Conservation (phyloP, 1,140 invertebrate genomes). For the Lasioglossum albipes region DNA sequence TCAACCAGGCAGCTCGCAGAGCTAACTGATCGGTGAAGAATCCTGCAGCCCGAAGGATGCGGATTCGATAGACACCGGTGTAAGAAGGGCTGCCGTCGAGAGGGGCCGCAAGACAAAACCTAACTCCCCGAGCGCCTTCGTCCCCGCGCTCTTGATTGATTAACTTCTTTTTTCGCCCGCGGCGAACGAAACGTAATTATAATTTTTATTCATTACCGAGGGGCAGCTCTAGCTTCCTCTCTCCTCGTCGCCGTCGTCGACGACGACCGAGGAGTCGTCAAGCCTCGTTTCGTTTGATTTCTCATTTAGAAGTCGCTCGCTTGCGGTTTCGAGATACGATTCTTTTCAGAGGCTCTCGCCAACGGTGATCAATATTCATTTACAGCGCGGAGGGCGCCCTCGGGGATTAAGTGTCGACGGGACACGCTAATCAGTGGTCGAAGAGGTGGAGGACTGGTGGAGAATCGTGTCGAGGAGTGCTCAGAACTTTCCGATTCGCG, state of each 20-base stretch:
- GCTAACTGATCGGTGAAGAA: constrained; percentile 28
- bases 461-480: no score
- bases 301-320: constrained; percentile 75
- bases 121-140: constrained; percentile 18
- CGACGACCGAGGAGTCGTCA: constrained; percentile 18
- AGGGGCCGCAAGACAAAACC: constrained; percentile 56
- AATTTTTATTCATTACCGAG: constrained; percentile 80
- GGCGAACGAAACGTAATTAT: constrained; percentile 77
- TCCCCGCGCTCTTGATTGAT: constrained; percentile 76
- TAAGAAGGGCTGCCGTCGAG: constrained; percentile 43
- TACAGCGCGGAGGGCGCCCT: constrained; percentile 56
- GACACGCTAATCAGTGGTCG: constrained; percentile 53
- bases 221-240: no score
- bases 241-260: neutral
- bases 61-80: constrained; percentile 14
- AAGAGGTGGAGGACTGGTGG: no score
- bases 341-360: constrained; percentile 64
- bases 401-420: constrained; percentile 59
- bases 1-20: neutral
- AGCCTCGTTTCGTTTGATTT: constrained; percentile 72
- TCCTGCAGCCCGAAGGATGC: constrained; percentile 1
- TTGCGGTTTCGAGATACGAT: constrained; percentile 79
- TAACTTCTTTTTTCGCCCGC: constrained; percentile 71
- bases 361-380: constrained; percentile 75
- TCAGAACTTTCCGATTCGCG: no score